phyloP scores from a whole-genome alignment of 2,113 vertebrate genomes.

The Mirounga angustirostris region DNA sequence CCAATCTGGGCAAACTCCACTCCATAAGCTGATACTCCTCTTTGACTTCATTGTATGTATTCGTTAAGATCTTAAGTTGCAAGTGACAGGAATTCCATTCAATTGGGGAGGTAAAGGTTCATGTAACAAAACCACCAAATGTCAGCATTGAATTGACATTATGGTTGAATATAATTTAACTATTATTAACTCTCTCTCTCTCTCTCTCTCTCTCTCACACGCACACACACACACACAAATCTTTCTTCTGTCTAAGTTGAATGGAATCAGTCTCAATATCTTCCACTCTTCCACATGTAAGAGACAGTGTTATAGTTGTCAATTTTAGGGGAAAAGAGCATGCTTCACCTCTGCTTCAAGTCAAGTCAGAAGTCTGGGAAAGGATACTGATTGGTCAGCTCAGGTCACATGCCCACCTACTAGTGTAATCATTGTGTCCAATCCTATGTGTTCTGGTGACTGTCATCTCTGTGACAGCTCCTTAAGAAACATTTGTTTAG shows the following conservation, averaged over 20 bases:
- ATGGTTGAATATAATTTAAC: not conserved
- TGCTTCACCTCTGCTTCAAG: not conserved
- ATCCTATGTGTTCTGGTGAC: not conserved
- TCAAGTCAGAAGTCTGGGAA: not conserved
- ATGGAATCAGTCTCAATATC: not conserved
- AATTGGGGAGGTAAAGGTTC: not conserved
- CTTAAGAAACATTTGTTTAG: not conserved
- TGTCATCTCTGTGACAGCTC: not conserved
- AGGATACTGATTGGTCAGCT: not conserved
- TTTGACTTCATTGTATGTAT: not conserved
- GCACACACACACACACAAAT: not conserved
- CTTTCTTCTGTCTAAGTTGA: not conserved
- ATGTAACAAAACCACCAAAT: not conserved
- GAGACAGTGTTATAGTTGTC: not conserved
- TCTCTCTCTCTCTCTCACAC: not conserved
- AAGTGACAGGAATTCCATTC: not conserved
- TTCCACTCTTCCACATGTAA: not conserved
- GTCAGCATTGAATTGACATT: not conserved
- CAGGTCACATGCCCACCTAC: not conserved
- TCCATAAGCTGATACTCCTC: not conserved
- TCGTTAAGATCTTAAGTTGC: not conserved
- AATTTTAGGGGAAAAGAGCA: not conserved
- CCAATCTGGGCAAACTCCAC: not conserved
- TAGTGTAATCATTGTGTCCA: not conserved
- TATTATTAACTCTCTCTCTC: not conserved